Conservation (phyloP, 2,888 invertebrate genomes). For the Carpatolechia fugitivella region DNA sequence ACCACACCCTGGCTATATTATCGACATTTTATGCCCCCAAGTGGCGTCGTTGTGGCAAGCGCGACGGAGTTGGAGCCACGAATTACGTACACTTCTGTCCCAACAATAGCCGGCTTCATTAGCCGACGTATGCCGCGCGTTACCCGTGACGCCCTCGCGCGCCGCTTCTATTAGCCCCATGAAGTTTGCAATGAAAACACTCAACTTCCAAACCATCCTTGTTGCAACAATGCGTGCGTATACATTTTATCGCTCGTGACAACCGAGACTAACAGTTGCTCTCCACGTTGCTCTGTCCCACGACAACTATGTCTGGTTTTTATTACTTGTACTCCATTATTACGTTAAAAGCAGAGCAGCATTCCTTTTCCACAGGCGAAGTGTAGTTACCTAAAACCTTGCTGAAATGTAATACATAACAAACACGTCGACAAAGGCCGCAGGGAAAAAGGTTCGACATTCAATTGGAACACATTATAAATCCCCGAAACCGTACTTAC, state of each 20-base stretch:
- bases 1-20: constrained; percentile 44
- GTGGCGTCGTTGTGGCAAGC: constrained; percentile 40
- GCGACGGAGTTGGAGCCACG: constrained; percentile 52
- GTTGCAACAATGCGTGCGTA: constrained; percentile 68
- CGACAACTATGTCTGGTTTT: constrained; percentile 53
- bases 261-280: constrained; percentile 61
- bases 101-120: constrained; percentile 73
- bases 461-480: constrained; percentile 65
- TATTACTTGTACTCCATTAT: constrained; percentile 41
- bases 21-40: constrained; percentile 49
- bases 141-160: constrained; percentile 42
- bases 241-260: constrained; percentile 71
- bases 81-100: constrained; percentile 66
- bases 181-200: constrained; percentile 69
- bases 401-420: constrained; percentile 30
- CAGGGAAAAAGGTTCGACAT: constrained; percentile 40
- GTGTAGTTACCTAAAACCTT: not conserved
- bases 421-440: constrained; percentile 37
- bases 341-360: constrained; percentile 20
- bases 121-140: constrained; percentile 69
- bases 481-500: constrained; percentile 69
- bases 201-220: constrained; percentile 58
- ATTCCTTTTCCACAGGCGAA: not conserved
- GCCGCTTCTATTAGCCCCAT: constrained; percentile 57
- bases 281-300: constrained; percentile 39